phyloP scores from a whole-genome alignment of 2,113 vertebrate species.

The Cebus imitator region DNA sequence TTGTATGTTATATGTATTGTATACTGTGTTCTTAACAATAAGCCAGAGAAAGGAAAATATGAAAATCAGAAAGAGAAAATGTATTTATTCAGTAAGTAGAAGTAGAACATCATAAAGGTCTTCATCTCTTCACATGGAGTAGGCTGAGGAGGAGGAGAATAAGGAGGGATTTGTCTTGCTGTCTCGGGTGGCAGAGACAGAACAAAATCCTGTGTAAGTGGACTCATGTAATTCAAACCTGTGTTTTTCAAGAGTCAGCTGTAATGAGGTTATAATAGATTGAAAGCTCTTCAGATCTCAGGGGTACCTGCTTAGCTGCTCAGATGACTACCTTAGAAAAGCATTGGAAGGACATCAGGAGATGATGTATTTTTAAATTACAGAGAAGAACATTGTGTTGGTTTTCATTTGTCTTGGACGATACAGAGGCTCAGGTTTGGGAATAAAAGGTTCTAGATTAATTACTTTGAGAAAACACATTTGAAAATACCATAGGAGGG shows the following conservation, averaged over 20 bases:
- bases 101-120: neutral
- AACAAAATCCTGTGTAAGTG: neutral
- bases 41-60: neutral
- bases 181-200: neutral
- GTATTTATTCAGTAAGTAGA: neutral
- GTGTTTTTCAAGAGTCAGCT: neutral
- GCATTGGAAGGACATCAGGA: neutral
- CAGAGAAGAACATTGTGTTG: neutral
- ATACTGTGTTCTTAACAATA: neutral
- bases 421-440: neutral
- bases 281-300: constrained; percentile 10
- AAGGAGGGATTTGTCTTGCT: neutral
- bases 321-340: neutral
- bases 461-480: constrained; percentile 8
- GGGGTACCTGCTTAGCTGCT: neutral
- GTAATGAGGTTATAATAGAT: neutral
- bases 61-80: neutral
- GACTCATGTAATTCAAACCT: neutral
- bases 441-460: neutral
- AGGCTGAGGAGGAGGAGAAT: neutral
- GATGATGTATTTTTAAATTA: neutral
- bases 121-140: neutral
- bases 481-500: neutral
- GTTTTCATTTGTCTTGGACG: constrained; percentile 51
- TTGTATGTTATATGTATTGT: neutral